phyloP scores from a whole-genome alignment of 2,113 vertebrate genomes.

The Siniperca knerii region DNA sequence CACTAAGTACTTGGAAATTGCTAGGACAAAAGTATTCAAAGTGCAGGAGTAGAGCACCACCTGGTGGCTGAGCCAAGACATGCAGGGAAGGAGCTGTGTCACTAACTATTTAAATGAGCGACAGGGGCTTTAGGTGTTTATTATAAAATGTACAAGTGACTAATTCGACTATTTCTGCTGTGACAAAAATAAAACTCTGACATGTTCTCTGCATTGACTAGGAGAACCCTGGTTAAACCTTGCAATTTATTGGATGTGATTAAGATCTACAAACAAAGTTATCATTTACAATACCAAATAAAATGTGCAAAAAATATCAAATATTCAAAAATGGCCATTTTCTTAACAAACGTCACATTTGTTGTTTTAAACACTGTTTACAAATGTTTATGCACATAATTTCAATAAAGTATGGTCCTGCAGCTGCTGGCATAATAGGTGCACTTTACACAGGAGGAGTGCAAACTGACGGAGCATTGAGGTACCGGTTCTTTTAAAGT shows the following conservation, averaged over 20 bases:
- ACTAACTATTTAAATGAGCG: not conserved
- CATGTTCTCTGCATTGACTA: constrained; percentile 29
- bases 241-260: constrained; percentile 42
- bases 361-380: constrained; percentile 72
- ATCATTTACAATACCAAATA: constrained; percentile 76
- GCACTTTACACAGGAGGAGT: constrained; percentile 67
- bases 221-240: constrained; percentile 40
- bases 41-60: constrained; percentile 64
- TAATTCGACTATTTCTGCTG: constrained; percentile 4
- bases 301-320: constrained; percentile 77
- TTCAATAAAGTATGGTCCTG: constrained; percentile 67
- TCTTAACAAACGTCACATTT: constrained; percentile 65
- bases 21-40: constrained; percentile 8
- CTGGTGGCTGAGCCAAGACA: constrained; percentile 57
- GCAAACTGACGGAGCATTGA: constrained; percentile 67
- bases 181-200: constrained; percentile 2
- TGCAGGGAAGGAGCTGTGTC: constrained; percentile 21
- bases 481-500: constrained; percentile 74
- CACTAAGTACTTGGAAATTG: not conserved
- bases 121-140: not conserved
- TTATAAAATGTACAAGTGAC: constrained; percentile 18
- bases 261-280: constrained; percentile 53
- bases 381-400: constrained; percentile 72
- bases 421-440: constrained; percentile 72
- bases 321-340: constrained; percentile 74